A percentile compares a stretch with the other conserved stretches of the same genome.
Evolutionary conservation across 2,797 vertebrate species (phyloP).

Genomic region (Gymnothorax reevesii): DNA sequence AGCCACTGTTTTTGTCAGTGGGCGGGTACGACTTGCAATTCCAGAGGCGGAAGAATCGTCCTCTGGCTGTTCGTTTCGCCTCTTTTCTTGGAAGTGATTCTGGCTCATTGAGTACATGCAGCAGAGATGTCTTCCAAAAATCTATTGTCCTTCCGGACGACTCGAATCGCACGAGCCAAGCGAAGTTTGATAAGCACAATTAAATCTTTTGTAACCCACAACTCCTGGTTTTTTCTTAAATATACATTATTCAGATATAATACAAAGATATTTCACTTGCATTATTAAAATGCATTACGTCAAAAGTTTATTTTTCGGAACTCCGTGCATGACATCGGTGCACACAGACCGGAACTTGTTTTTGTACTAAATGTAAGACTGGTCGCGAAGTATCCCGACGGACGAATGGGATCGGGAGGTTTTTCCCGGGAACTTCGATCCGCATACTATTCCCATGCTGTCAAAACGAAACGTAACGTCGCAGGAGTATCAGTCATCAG

Average conservation of each 20-base stretch:
- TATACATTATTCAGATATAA: not conserved
- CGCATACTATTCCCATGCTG: not conserved
- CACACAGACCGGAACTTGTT: not conserved
- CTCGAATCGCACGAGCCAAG: too few relatives aligned
- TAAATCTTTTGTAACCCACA: not conserved
- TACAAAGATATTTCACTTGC: not conserved
- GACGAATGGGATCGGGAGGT: not conserved
- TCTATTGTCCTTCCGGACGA: too few relatives aligned
- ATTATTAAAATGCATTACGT: not conserved
- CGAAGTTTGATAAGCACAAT: not conserved
- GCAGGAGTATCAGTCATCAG: not conserved
- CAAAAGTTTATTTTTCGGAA: not conserved
- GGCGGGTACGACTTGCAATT: too few relatives aligned
- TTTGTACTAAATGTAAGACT: not conserved
- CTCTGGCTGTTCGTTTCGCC: too few relatives aligned
- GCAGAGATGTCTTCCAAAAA: too few relatives aligned
- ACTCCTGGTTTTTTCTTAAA: not conserved
- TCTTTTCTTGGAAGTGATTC: too few relatives aligned
- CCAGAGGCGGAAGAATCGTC: too few relatives aligned
- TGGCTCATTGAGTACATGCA: too few relatives aligned
- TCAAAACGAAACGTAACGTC: not conserved
- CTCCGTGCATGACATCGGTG: not conserved
- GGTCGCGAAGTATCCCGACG: not conserved
- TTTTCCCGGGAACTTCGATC: not conserved
- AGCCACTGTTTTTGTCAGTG: not conserved